These are phyloP conservation scores for Ichneumoninae sp. DNA, from an alignment of 2,888 invertebrate species.

Conservation along the genomic window DNA sequence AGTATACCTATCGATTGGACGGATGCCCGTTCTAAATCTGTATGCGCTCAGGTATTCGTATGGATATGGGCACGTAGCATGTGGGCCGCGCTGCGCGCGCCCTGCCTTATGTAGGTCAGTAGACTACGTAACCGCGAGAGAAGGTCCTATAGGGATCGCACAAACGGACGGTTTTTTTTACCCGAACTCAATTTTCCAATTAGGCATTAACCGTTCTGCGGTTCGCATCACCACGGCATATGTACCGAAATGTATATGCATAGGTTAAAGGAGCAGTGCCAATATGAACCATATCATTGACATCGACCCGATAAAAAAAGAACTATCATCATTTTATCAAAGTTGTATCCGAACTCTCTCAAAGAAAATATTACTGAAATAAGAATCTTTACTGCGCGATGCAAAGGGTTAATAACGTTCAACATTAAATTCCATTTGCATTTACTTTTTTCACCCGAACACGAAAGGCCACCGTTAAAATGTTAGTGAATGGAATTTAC, in stretches of 20 bases:
- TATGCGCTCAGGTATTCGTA: conserved; percentile 77
- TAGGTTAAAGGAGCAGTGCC: not conserved
- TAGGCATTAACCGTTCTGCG: conserved; percentile 73
- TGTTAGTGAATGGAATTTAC: not conserved
- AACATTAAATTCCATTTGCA: not conserved
- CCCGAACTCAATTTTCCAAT: conserved; percentile 78
- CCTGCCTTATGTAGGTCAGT: conserved; percentile 81
- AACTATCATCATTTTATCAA: not conserved
- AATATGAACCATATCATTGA: not conserved
- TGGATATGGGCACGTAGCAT: conserved; percentile 74
- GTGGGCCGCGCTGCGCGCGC: conserved; percentile 66
- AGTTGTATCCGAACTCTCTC: not conserved
- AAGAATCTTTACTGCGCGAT: not conserved
- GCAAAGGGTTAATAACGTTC: not conserved
- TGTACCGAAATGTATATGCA: not conserved
- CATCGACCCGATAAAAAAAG: not conserved
- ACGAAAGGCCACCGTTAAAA: not conserved
- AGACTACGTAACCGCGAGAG: conserved; percentile 77
- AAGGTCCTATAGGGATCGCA: conserved; percentile 29
- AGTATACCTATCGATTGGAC: conserved; percentile 80
- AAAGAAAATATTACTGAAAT: not conserved
- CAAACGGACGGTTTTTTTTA: conserved; percentile 64
- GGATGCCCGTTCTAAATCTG: conserved; percentile 81
- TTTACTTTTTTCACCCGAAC: not conserved
- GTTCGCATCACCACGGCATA: conserved; percentile 59